Evolutionary conservation across 2,797 vertebrate genomes (phyloP).

Genomic region (Neosilurus hyrtlii): DNA sequence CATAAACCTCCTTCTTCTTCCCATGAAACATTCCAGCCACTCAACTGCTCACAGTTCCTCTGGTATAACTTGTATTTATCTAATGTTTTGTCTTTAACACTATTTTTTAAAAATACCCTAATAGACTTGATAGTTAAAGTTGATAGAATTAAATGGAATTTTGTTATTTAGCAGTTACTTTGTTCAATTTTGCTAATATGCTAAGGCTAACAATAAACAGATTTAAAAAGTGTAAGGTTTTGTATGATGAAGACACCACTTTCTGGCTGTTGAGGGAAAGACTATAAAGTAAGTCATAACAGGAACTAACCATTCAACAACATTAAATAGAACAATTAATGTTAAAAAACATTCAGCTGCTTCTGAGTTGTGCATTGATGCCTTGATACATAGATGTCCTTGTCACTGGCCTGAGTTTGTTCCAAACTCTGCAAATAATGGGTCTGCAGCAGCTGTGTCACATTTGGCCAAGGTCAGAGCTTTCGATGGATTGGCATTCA

Average conservation of each 20-base stretch:
- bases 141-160: not conserved
- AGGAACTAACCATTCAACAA: not conserved
- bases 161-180: not conserved
- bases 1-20: not conserved
- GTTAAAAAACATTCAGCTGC: not conserved
- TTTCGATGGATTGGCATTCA: too few relatives aligned
- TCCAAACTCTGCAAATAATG: too few relatives aligned
- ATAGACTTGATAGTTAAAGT: not conserved
- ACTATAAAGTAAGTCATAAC: not conserved
- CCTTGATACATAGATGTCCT: too few relatives aligned
- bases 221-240: not conserved
- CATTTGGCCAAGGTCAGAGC: too few relatives aligned
- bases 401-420: too few relatives aligned
- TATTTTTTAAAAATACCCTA: not conserved
- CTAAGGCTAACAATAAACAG: not conserved
- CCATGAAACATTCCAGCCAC: not conserved
- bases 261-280: not conserved
- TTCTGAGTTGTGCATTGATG: too few relatives aligned
- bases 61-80: not conserved
- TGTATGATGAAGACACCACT: not conserved
- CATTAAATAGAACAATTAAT: not conserved
- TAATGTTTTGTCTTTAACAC: not conserved
- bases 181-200: too few relatives aligned
- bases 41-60: not conserved
- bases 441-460: too few relatives aligned